Evolutionary conservation across 2,113 vertebrate genomes (phyloP), one percentile per base, ranked within the genome.

Genomic region (Mola mola): DNA sequence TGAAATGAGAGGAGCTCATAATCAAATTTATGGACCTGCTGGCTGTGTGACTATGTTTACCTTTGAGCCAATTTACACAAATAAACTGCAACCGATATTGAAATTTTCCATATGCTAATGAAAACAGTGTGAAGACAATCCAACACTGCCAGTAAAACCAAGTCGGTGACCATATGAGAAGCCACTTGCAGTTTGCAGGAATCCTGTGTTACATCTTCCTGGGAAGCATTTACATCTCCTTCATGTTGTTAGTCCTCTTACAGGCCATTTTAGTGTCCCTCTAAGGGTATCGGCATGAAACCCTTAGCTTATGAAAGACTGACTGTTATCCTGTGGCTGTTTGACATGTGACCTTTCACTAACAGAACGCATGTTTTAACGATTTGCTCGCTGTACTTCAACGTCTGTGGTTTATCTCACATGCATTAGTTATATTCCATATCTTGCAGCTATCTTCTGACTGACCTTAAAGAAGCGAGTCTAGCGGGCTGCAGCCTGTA

Each of bases 1-100:
- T 37, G 28, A 50, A 70, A 78, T 53, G 17, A 65, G 34, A 67
- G 24, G 3, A 26, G 46, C 17, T 73, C 49, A 20, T 73, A 66
- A 66, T 74, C 29, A 72, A 71, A 77, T n/a, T 80, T 43, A 60
- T 51, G 29, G 68, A 36, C 22, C 46, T 3, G 12, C 36, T 12
- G 31, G 19, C 29, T 56, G 55, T 16, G 26, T 42, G n/a, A 40
- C 4, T 25, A 36, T 65, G 42, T 72, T 80, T 72, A 70, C 28
- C 26, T 63, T 59, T 43, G 19, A 3, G 25, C 12, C 8, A 63
- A 12, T 56, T 69, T 22, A 22, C 9, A 34, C 38, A 40, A 64
- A 68, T 56, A 47, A 57, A 59, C 6, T 12, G 28, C 41, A 31
- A 61, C 8, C 15, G 25, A 37, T 20, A 59, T 29, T 17, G 40